Evolutionary conservation across 2,113 vertebrate genomes (phyloP).

Genomic region (Leptobrachium leishanense): DNA sequence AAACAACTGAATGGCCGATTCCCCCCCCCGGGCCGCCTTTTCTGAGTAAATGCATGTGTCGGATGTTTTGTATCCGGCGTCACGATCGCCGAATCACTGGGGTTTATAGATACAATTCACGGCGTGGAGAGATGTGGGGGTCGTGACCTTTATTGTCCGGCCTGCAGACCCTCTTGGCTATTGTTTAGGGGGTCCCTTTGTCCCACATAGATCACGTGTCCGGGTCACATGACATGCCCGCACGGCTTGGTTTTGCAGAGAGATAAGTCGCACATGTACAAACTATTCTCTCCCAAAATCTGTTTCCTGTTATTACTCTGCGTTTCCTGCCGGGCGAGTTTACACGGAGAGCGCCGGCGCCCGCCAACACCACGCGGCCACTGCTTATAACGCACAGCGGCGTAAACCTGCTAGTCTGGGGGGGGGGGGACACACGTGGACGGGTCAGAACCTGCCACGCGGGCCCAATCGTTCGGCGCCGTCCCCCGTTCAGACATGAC

Average conservation of each 20-base stretch:
- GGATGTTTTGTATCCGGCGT: too few species aligned
- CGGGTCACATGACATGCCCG: not conserved
- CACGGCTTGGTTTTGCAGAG: not conserved
- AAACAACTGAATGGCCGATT: too few species aligned
- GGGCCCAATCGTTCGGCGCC: too few species aligned
- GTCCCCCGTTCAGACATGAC: slow-evolving; percentile 46
- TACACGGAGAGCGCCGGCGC: slow-evolving; percentile 4
- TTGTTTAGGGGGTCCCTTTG: not conserved
- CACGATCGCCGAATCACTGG: too few species aligned
- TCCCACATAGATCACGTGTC: not conserved
- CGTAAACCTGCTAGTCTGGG: too few species aligned
- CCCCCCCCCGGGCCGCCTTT: too few species aligned
- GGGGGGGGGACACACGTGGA: too few species aligned
- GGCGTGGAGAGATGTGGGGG: not conserved
- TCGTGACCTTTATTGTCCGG: slow-evolving; percentile 5
- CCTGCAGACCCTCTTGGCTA: not conserved
- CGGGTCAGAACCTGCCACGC: too few species aligned
- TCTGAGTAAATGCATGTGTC: too few species aligned
- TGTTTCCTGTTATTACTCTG: slow-evolving; percentile 25
- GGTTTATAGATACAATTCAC: too few species aligned
- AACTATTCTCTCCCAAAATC: not conserved
- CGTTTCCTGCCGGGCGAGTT: slow-evolving; percentile 29
- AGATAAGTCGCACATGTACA: slow-evolving; percentile 13
- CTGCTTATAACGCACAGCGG: too few species aligned
- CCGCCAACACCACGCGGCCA: not conserved